Conservation (phyloP, 1,140 invertebrate genomes). For the Drosophila repletoides region DNA sequence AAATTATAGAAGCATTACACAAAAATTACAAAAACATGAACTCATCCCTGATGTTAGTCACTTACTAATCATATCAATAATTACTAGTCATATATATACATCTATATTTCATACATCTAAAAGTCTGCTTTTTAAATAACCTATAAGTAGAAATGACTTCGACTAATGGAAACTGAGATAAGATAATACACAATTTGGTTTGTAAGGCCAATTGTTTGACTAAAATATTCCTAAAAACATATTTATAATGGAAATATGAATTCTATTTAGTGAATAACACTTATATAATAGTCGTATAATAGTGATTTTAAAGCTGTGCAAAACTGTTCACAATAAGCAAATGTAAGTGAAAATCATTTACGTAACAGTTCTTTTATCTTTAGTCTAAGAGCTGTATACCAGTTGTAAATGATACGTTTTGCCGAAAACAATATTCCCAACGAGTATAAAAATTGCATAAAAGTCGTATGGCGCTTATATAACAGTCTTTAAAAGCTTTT, state of each 20-base stretch:
- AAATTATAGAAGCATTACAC: conserved; percentile 29
- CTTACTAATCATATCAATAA: conserved; percentile 42
- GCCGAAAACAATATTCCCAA: no score
- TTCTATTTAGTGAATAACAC: background rate
- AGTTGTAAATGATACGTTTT: no score
- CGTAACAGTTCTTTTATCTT: no score
- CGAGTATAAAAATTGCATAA: conserved; percentile 2
- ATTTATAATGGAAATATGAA: no score
- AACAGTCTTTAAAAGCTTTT: background rate
- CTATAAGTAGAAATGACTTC: conserved; percentile 10
- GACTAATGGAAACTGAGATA: conserved; percentile 26
- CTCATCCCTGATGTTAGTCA: conserved; percentile 20
- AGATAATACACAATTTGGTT: conserved; percentile 28
- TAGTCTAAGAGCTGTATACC: no score
- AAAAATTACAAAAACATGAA: conserved; percentile 31
- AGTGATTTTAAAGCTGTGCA: no score
- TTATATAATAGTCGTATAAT: conserved; percentile 10
- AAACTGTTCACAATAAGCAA: no score
- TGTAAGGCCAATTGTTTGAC: background rate
- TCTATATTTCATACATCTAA: background rate
- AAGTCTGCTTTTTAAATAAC: background rate
- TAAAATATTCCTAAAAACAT: background rate
- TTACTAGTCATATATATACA: conserved; percentile 22
- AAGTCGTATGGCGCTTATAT: background rate
- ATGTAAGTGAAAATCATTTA: no score